Evolutionary conservation across 2,113 vertebrate genomes (phyloP), one percentile per base, ranked within the genome.

Genomic region (Edolisoma coerulescens): DNA sequence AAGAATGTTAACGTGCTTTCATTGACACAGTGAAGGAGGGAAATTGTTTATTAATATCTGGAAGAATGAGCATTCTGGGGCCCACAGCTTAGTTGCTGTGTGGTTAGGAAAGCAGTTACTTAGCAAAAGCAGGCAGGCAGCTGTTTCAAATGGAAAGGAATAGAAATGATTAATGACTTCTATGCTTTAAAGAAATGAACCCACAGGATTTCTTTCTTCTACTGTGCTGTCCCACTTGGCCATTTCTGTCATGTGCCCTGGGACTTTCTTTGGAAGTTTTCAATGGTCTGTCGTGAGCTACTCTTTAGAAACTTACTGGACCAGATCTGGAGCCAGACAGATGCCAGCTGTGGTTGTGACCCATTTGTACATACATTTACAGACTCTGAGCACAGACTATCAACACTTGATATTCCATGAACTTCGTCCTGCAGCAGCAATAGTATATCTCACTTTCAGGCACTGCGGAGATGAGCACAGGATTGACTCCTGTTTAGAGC

Each of bases 151-250:
- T 95, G 94, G 93, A 95, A 94, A 92, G 83, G 92, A 90, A 96
- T 81, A 95, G 86, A 96, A 97, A 95, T 96, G 92, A 96, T 97
- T 95, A 96, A 96, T 96, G 95, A 87, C 88, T 95, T 90, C 88
- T 93, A 53, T 91, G 95, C 95, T 96, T 94, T 96, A 96, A 96
- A 94, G 94, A 94, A 96, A 96, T 69, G 90, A 97, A 81, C 80
- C 90, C 93, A 94, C 69, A 92, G 80, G 80, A 97, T 92, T 95
- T 93, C 86, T 97, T 95, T 96, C 69, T 96, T 95, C 59, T 88
- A 74, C 83, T 87, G 47, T 71, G 91, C 89, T 96, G 90, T 94
- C 90, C 93, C 93, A 95, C 83, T 96, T 90, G 89, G 87, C 73
- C 95, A 87, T 77, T 97, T 96, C 91, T 96, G 91, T 95, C 92